Conservation (phyloP, 1,140 invertebrate species). For the Drosophila neocordata region DNA sequence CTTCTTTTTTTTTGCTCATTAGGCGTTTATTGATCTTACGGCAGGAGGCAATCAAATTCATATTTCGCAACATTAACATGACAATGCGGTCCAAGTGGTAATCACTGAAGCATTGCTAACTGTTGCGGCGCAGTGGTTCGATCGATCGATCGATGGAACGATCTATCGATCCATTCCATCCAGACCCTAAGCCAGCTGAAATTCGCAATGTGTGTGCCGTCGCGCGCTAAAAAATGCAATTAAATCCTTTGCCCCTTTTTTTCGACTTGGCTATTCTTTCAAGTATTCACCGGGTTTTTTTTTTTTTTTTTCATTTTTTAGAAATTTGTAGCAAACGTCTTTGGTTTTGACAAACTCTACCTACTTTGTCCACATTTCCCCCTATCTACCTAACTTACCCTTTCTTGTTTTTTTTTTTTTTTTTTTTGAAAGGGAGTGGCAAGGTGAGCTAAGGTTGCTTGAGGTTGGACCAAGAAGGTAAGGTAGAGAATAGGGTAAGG, state of each 20-base stretch:
- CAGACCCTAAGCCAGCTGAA: conserved; percentile 52
- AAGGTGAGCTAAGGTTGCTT: conserved; percentile 59
- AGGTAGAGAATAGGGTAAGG: conserved; percentile 59
- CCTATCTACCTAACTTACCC: conserved; percentile 23
- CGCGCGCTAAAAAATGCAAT: conserved; percentile 77
- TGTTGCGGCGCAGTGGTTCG: conserved; percentile 59
- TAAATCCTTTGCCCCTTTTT: conserved; percentile 62
- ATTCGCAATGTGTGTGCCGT: conserved; percentile 71
- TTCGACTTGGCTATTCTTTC: conserved; percentile 5
- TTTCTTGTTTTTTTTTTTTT: conserved; percentile 36
- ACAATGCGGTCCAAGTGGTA: conserved; percentile 46
- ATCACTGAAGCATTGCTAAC: conserved; percentile 63
- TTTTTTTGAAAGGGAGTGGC: conserved; percentile 34
- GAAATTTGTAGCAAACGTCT: conserved; percentile 77
- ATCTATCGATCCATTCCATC: conserved; percentile 41
- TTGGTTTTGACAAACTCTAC: conserved; percentile 42
- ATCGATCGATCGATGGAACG: conserved; percentile 38
- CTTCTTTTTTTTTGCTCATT: conserved; percentile 49
- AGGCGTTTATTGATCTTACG: conserved; percentile 66
- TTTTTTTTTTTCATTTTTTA: conserved; percentile 34
- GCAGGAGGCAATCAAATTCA: conserved; percentile 74
- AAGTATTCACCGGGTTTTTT: conserved; percentile 13
- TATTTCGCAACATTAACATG: conserved; percentile 76
- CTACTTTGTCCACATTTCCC: conserved; percentile 16
- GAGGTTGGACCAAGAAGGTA: conserved; percentile 56